Evolutionary conservation across 2,888 invertebrate species (phyloP).

Genomic region (Patella caerulea): DNA sequence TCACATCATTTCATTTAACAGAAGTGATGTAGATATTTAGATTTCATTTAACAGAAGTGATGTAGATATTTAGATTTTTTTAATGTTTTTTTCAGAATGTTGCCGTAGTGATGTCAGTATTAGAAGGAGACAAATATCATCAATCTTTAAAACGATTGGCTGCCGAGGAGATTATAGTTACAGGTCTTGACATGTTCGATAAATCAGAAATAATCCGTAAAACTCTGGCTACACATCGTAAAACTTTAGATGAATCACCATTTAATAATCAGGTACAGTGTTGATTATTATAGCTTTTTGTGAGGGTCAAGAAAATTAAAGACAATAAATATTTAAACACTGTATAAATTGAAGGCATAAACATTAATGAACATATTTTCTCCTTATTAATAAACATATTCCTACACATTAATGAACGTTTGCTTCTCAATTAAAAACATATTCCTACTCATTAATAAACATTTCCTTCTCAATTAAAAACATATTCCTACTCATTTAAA

Average conservation of each 20-base stretch:
- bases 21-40: neutral
- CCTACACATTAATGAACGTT: no score
- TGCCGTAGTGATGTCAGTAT: conserved; percentile 63
- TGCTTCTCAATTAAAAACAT: no score
- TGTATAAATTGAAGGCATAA: no score
- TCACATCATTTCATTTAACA: no score
- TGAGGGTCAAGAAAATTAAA: no score
- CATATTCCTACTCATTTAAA: no score
- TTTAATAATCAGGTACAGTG: conserved; percentile 70
- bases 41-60: neutral
- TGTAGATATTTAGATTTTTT: neutral
- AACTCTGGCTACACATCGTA: conserved; percentile 66
- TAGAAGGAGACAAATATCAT: conserved; percentile 55
- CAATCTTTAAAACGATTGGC: conserved; percentile 50
- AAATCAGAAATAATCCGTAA: conserved; percentile 66
- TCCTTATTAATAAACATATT: no score
- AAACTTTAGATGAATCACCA: conserved; percentile 69
- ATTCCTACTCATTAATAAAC: no score
- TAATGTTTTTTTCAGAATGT: conserved; percentile 60
- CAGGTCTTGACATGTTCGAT: conserved; percentile 65
- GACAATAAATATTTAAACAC: no score
- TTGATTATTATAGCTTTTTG: no score
- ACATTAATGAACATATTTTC: no score
- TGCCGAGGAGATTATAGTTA: conserved; percentile 47
- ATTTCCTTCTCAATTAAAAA: no score